Percentiles rank a stretch among this genome's conserved stretches.
phyloP scores from a whole-genome alignment of 2,797 vertebrate species.

The Macroramphosus scolopax region DNA sequence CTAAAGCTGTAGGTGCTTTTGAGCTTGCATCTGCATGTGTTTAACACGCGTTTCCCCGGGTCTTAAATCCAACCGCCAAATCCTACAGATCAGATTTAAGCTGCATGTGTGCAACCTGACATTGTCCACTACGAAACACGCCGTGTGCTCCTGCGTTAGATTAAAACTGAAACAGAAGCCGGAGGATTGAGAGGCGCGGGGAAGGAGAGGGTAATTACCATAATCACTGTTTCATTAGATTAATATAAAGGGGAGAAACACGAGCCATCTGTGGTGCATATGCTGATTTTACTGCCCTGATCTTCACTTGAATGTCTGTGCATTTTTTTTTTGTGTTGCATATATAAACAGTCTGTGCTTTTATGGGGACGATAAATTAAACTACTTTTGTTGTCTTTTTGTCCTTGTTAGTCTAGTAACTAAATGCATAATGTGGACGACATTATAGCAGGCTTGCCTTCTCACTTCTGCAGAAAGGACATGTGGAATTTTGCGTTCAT shows the following conservation, averaged over 20 bases:
- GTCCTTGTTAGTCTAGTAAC: no score
- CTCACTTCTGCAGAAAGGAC: neutral
- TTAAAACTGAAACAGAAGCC: conserved; percentile 25
- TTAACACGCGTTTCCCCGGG: conserved; percentile 33
- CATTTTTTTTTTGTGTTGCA: no score
- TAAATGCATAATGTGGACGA: no score
- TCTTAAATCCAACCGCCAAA: conserved; percentile 44
- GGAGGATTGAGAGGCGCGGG: conserved; percentile 19
- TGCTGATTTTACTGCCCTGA: conserved; percentile 7
- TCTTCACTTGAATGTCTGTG: no score
- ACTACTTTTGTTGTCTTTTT: no score
- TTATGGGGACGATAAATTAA: no score
- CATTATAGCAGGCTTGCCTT: neutral
- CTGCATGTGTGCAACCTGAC: conserved; percentile 27
- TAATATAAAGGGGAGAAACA: conserved; percentile 23
- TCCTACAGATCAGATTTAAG: conserved; percentile 51
- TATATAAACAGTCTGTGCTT: no score
- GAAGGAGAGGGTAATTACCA: conserved; percentile 31
- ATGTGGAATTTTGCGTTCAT: no score
- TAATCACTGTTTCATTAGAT: conserved; percentile 32
- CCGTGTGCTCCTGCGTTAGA: conserved; percentile 20
- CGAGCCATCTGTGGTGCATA: conserved; percentile 26
- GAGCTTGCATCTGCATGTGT: conserved; percentile 53
- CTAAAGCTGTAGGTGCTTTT: conserved; percentile 29
- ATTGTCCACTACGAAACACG: conserved; percentile 28